Percentiles rank a stretch among this genome's conserved stretches.
phyloP scores from a whole-genome alignment of 1,140 invertebrate genomes.

The Caenorhabditis remanei region DNA sequence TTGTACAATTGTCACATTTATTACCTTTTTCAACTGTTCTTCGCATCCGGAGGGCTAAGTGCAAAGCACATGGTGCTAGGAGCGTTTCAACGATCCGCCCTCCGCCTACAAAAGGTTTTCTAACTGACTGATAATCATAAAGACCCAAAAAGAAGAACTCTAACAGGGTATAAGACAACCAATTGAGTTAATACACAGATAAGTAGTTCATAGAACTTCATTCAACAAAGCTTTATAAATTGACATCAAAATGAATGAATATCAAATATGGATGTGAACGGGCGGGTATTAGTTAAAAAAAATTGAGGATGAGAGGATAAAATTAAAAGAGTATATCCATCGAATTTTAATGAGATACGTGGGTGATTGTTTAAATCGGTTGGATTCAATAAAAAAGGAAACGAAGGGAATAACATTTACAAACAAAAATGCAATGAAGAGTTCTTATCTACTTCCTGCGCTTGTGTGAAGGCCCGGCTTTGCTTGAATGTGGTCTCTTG shows the following conservation, averaged over 20 bases:
- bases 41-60: too few species aligned
- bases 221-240: not conserved
- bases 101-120: too few species aligned
- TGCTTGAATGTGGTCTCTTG: slow-evolving; percentile 28
- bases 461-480: slow-evolving; percentile 27
- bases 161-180: too few species aligned
- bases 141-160: too few species aligned
- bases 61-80: too few species aligned
- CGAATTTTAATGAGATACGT: not conserved
- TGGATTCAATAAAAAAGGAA: too few species aligned
- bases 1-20: too few species aligned
- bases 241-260: slow-evolving; percentile 1
- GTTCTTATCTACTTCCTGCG: slow-evolving; percentile 25
- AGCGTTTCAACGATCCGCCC: too few species aligned
- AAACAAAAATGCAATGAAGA: not conserved
- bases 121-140: too few species aligned
- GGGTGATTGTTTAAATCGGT: not conserved
- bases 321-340: not conserved
- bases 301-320: not conserved
- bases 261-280: not conserved
- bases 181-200: too few species aligned
- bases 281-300: not conserved
- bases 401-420: not conserved
- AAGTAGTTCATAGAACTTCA: slow-evolving; percentile 1
- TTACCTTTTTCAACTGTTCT: too few species aligned